A percentile compares a stretch with the other conserved stretches of the same genome.
Conservation (phyloP, 2,888 invertebrate species). For the Parnassius glacialis region DNA sequence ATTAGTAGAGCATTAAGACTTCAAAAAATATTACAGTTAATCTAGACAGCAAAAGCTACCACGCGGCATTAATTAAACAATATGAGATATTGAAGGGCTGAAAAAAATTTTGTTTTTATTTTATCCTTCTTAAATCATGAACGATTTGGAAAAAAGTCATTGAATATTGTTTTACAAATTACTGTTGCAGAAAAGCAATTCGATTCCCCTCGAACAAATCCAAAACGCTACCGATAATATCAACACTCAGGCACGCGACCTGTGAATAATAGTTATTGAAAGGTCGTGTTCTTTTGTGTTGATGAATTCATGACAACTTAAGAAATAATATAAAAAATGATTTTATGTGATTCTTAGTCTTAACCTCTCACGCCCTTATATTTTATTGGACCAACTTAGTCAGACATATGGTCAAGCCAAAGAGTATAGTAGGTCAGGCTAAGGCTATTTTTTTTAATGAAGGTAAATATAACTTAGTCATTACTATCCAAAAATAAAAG, state of each 20-base stretch:
- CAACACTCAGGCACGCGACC: conserved; percentile 45
- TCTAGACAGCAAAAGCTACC: too few species aligned
- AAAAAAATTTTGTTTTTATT: conserved; percentile 29
- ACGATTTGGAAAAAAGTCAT: conserved; percentile 35
- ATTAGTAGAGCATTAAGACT: too few species aligned
- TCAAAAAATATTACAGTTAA: too few species aligned
- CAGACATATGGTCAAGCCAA: too few species aligned
- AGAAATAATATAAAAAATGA: conserved; percentile 13
- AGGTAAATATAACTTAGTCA: too few species aligned
- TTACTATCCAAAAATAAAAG: too few species aligned
- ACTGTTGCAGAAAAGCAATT: conserved; percentile 44
- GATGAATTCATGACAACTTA: conserved; percentile 20
- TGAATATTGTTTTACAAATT: conserved; percentile 54
- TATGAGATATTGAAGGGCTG: conserved; percentile 1
- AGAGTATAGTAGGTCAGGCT: too few species aligned
- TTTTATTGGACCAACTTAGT: too few species aligned
- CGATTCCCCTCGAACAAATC: conserved; percentile 41
- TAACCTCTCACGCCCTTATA: neutral
- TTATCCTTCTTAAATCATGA: conserved; percentile 35
- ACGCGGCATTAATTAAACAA: too few species aligned
- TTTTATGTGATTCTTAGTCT: neutral
- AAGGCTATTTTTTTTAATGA: too few species aligned
- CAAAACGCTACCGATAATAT: conserved; percentile 49
- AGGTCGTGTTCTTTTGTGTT: conserved; percentile 30
- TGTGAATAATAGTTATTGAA: conserved; percentile 37